These are phyloP conservation scores for Engraulis encrasicolus DNA, from an alignment of 2,113 vertebrate genomes.

Conservation along the genomic window DNA sequence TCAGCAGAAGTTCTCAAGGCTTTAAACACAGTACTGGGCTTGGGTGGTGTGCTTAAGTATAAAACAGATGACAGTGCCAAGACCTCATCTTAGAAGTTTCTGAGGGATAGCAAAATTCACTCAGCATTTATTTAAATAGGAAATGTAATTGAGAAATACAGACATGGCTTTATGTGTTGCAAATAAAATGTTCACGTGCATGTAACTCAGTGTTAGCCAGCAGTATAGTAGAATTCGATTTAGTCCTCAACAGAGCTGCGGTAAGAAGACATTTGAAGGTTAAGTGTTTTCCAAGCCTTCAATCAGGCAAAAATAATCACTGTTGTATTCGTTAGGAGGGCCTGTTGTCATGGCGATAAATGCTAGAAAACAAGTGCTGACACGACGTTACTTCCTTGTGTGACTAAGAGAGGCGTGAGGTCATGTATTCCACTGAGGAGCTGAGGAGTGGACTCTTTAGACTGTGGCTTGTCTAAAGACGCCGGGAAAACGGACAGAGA, in stretches of 20 bases:
- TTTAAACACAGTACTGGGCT: too few species aligned
- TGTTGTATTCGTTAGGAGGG: conserved; percentile 9
- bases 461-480: neutral
- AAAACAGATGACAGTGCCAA: neutral
- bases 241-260: neutral
- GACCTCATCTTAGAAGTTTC: neutral
- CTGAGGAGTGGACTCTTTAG: neutral
- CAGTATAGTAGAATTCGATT: neutral
- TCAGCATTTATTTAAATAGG: neutral
- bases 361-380: conserved; percentile 41
- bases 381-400: conserved; percentile 26
- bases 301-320: conserved; percentile 11
- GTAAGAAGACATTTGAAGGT: neutral
- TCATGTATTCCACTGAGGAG: conserved; percentile 42
- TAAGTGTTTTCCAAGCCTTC: neutral
- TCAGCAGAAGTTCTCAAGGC: too few species aligned
- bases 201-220: neutral
- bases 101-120: neutral
- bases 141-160: neutral
- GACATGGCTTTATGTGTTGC: neutral
- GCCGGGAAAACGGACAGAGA: neutral
- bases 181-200: neutral
- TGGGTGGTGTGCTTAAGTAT: neutral
- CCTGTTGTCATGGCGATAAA: conserved; percentile 41
- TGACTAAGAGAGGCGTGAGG: conserved; percentile 47